Evolutionary conservation across 2,888 invertebrate species (phyloP).

Genomic region (Hypsopygia costalis): DNA sequence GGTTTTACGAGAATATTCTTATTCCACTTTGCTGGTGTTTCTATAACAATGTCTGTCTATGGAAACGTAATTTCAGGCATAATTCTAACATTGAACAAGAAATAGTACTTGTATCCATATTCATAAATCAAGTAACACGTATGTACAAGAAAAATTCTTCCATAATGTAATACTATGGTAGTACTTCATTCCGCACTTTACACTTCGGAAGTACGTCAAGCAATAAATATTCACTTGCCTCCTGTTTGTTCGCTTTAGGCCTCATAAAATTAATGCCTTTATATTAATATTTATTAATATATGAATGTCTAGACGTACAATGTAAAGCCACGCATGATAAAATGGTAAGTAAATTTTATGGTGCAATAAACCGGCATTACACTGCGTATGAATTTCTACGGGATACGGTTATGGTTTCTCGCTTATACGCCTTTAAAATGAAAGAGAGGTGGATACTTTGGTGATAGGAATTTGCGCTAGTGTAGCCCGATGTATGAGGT

Average conservation of each 20-base stretch:
- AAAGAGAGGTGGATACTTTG: conserved; percentile 22
- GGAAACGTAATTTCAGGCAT: background rate
- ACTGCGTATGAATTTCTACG: conserved; percentile 51
- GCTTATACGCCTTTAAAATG: conserved; percentile 19
- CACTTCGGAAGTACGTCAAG: conserved; percentile 53
- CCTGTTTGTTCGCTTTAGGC: conserved; percentile 65
- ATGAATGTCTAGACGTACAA: conserved; percentile 50
- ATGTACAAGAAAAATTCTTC: conserved; percentile 6
- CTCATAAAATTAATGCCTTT: conserved; percentile 71
- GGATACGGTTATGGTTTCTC: conserved; percentile 30
- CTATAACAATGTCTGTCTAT: no score
- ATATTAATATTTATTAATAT: conserved; percentile 77
- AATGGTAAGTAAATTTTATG: conserved; percentile 70
- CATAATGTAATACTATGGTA: background rate
- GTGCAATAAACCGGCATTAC: conserved; percentile 58
- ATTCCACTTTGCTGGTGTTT: no score
- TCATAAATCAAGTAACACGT: background rate
- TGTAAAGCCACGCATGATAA: conserved; percentile 60
- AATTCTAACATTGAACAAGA: background rate
- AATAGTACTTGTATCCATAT: background rate
- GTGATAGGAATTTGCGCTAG: conserved; percentile 6
- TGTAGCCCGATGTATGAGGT: conserved; percentile 16
- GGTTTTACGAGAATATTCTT: no score
- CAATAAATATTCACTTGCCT: conserved; percentile 71
- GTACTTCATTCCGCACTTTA: conserved; percentile 13